phyloP scores from a whole-genome alignment of 2,113 vertebrate species.

The Nycticebus coucang region DNA sequence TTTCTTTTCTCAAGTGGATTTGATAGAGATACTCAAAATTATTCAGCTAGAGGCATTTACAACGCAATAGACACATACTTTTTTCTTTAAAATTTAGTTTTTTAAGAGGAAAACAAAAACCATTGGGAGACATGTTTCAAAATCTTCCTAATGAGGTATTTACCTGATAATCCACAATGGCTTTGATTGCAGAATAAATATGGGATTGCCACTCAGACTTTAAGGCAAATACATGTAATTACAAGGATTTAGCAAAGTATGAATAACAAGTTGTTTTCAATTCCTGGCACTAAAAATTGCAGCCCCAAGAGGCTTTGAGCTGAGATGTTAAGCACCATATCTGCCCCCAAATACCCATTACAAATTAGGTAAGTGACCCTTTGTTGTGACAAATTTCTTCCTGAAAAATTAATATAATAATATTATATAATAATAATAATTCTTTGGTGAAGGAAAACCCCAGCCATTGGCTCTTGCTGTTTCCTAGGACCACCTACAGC shows the following conservation, averaged over 20 bases:
- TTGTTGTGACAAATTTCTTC: not conserved
- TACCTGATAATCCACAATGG: slow-evolving; percentile 64
- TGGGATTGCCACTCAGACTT: slow-evolving; percentile 37
- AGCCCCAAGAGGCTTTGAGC: not conserved
- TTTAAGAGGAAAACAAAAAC: slow-evolving; percentile 61
- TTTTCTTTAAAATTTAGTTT: slow-evolving; percentile 64
- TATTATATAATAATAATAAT: too few species aligned
- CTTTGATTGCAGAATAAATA: slow-evolving; percentile 67
- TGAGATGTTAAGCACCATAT: not conserved
- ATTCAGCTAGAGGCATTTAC: slow-evolving; percentile 41
- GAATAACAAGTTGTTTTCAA: slow-evolving; percentile 53
- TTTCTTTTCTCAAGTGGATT: slow-evolving; percentile 54
- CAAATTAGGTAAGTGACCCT: not conserved
- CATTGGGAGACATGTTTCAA: slow-evolving; percentile 61
- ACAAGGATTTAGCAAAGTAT: slow-evolving; percentile 28
- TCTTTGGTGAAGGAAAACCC: not conserved
- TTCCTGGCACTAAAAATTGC: slow-evolving; percentile 1
- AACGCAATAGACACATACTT: not conserved
- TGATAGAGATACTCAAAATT: slow-evolving; percentile 43
- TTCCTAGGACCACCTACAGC: not conserved
- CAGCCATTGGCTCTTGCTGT: not conserved
- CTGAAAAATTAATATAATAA: not conserved
- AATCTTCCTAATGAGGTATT: slow-evolving; percentile 65
- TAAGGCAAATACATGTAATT: slow-evolving; percentile 62
- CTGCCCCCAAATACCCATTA: not conserved